These are phyloP conservation scores for Dryobota labecula DNA, from an alignment of 2,888 invertebrate species.

Conservation along the genomic window DNA sequence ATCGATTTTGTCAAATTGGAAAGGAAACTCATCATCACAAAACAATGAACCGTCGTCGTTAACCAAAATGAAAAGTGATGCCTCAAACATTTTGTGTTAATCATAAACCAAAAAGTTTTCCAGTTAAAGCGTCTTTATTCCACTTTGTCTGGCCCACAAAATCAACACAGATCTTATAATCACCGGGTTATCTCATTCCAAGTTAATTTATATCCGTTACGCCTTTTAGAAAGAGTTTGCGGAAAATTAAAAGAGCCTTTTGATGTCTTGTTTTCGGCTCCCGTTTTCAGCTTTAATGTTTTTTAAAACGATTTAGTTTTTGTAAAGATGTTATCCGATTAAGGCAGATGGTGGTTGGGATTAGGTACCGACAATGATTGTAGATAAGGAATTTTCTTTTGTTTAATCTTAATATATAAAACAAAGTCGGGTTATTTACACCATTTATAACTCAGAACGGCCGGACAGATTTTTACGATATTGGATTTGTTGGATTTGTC, in stretches of 20 bases:
- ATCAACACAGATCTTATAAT: conserved; percentile 54
- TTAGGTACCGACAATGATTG: neutral
- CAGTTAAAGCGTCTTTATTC: conserved; percentile 21
- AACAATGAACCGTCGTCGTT: neutral
- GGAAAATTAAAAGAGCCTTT: conserved; percentile 48
- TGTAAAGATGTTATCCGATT: conserved; percentile 20
- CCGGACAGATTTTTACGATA: too few species aligned
- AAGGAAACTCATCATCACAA: neutral
- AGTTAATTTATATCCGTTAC: conserved; percentile 58
- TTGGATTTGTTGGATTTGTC: too few species aligned
- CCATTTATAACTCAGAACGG: too few species aligned
- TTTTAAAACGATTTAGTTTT: conserved; percentile 47
- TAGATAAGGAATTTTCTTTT: too few species aligned
- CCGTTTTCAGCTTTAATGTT: conserved; percentile 41
- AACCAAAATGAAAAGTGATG: neutral
- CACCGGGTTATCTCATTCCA: conserved; percentile 52
- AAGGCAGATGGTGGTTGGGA: neutral
- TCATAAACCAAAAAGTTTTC: conserved; percentile 23
- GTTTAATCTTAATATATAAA: neutral
- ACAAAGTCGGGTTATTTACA: too few species aligned
- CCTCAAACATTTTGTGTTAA: neutral
- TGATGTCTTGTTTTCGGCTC: conserved; percentile 42
- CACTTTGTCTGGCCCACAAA: conserved; percentile 54
- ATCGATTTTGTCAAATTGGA: neutral
- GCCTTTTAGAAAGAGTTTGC: conserved; percentile 43